Percentiles rank a stretch among this genome's conserved stretches.
Evolutionary conservation across 2,113 vertebrate species (phyloP).

Genomic region (Caretta caretta): DNA sequence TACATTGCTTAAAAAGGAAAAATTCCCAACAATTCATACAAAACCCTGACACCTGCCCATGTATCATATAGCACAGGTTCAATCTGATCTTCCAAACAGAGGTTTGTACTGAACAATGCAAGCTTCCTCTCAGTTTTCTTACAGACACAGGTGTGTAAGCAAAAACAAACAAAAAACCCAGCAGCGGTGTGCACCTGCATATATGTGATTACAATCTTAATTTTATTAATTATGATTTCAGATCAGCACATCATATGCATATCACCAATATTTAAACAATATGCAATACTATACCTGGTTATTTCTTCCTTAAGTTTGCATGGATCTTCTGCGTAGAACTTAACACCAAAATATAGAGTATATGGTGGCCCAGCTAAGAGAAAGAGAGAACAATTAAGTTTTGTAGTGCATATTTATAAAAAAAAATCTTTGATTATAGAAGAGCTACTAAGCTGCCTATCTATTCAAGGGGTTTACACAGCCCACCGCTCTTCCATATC

Average conservation of each 20-base stretch:
- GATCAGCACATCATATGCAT: neutral
- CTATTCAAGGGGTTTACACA: neutral
- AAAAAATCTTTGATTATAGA: neutral
- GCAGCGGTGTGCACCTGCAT: neutral
- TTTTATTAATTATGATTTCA: conserved; percentile 1
- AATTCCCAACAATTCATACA: neutral
- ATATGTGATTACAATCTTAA: neutral
- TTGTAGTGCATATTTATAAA: neutral
- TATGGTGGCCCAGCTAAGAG: conserved; percentile 91
- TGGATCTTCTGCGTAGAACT: conserved; percentile 92
- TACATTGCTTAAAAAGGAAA: neutral
- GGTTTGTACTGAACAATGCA: neutral
- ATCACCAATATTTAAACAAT: neutral
- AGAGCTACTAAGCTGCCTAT: neutral
- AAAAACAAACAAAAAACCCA: neutral
- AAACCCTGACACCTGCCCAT: neutral
- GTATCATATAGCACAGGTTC: neutral
- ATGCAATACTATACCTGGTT: conserved; percentile 83
- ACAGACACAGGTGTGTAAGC: neutral
- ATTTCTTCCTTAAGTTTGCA: conserved; percentile 92
- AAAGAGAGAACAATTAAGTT: conserved; percentile 17
- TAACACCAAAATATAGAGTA: conserved; percentile 94
- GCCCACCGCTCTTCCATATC: no score
- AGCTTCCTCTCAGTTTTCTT: neutral
- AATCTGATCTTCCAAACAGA: neutral